phyloP scores from a whole-genome alignment of 2,888 invertebrate species.

The Hydroisotoma schaefferi region DNA sequence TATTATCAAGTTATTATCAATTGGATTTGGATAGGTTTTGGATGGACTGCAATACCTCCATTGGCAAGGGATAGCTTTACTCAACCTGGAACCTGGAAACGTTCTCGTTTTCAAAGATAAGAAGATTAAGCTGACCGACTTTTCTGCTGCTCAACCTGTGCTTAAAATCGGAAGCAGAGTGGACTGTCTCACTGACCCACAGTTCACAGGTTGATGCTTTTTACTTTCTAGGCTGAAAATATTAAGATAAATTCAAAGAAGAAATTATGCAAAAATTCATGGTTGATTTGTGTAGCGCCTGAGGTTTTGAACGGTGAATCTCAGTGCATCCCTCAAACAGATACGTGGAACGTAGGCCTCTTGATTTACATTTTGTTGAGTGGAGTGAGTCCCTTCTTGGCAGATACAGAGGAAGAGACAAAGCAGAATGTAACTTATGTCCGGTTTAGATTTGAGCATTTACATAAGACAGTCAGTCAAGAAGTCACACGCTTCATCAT shows the following conservation, averaged over 20 bases:
- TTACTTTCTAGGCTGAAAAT: background rate
- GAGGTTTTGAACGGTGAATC: conserved; percentile 62
- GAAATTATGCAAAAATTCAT: too few species aligned
- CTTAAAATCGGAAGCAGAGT: conserved; percentile 64
- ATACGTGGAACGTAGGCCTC: conserved; percentile 94
- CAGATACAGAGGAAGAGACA: conserved; percentile 75
- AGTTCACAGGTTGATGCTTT: conserved; percentile 58
- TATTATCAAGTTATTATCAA: background rate
- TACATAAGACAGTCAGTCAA: conserved; percentile 91
- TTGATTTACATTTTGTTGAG: conserved; percentile 87
- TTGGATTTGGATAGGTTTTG: conserved; percentile 59
- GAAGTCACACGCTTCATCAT: conserved; percentile 91
- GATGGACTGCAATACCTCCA: conserved; percentile 89
- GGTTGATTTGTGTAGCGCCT: conserved; percentile 31
- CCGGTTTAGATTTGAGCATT: conserved; percentile 85
- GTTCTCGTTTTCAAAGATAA: conserved; percentile 27
- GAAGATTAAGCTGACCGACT: conserved; percentile 80
- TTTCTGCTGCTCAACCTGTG: conserved; percentile 80
- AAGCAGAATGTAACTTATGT: conserved; percentile 88
- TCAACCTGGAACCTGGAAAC: conserved; percentile 40
- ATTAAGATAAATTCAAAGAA: too few species aligned
- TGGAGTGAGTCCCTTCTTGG: conserved; percentile 87
- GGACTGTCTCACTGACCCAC: conserved; percentile 51
- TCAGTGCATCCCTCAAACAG: conserved; percentile 70
- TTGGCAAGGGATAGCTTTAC: conserved; percentile 71